Percentiles rank a stretch among this genome's conserved stretches.
Evolutionary conservation across 2,113 vertebrate species (phyloP).

Genomic region (Danionella cerebrum): DNA sequence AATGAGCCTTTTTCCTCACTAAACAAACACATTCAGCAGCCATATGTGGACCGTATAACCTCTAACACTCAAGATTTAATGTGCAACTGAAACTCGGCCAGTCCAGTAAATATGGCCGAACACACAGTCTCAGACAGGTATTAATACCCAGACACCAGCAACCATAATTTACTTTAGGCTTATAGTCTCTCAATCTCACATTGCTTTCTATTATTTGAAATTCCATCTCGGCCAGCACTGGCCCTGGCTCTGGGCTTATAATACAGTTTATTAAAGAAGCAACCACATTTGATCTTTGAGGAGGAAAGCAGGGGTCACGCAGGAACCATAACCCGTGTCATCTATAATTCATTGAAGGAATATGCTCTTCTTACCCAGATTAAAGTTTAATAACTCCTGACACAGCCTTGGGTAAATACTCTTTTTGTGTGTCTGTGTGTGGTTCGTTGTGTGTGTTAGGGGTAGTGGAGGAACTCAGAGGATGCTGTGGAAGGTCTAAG

Average conservation of each 20-base stretch:
- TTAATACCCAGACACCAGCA: constrained; percentile 29
- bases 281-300: constrained; percentile 39
- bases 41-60: not conserved
- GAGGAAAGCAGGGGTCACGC: constrained; percentile 55
- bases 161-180: constrained; percentile 56
- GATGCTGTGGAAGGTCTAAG: constrained; percentile 41
- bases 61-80: not conserved
- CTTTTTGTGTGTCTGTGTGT: constrained; percentile 51
- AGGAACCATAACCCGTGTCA: constrained; percentile 63
- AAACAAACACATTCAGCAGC: not conserved
- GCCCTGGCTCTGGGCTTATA: constrained; percentile 48
- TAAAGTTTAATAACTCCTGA: constrained; percentile 72
- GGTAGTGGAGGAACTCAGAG: constrained; percentile 29
- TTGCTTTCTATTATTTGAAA: constrained; percentile 49
- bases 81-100: not conserved
- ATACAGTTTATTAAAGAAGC: constrained; percentile 65
- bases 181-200: constrained; percentile 41
- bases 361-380: constrained; percentile 69
- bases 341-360: constrained; percentile 72
- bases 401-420: constrained; percentile 63
- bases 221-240: constrained; percentile 40
- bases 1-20: not conserved
- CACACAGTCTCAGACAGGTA: not conserved
- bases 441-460: constrained; percentile 39
- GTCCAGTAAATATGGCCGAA: constrained; percentile 3